These are phyloP conservation scores for Ridgeia piscesae DNA, from an alignment of 1,140 invertebrate species.

Conservation along the genomic window DNA sequence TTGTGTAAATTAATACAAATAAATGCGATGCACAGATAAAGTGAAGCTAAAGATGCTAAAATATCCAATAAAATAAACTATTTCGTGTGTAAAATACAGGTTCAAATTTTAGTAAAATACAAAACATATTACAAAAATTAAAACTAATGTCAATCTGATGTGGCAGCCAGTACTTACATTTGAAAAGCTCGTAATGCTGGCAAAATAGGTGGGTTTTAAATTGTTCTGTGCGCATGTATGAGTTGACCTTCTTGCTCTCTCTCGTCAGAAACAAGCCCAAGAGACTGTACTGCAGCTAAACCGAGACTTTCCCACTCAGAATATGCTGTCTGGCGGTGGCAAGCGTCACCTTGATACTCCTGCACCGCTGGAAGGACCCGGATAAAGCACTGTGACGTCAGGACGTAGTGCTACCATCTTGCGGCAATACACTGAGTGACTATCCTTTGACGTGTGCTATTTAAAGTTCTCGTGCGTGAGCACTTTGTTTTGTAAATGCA, in stretches of 20 bases:
- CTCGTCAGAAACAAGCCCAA: background rate
- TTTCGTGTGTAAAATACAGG: no score
- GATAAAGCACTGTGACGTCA: background rate
- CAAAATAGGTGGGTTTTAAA: no score
- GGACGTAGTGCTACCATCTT: background rate
- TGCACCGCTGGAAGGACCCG: background rate
- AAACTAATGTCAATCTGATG: no score
- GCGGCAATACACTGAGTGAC: background rate
- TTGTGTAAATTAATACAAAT: no score
- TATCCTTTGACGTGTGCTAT: background rate
- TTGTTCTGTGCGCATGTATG: background rate
- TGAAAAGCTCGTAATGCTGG: no score
- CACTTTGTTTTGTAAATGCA: background rate
- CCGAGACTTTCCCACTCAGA: background rate
- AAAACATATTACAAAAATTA: no score
- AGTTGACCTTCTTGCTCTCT: background rate
- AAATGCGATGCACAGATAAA: no score
- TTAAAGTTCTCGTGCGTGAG: background rate
- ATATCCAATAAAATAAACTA: no score
- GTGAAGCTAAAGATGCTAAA: no score
- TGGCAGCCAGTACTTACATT: no score
- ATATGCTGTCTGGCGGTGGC: background rate
- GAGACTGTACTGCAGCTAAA: background rate
- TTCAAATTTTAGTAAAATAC: no score
- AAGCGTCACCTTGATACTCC: background rate